Evolutionary conservation across 2,113 vertebrate genomes (phyloP).

Genomic region (Gobiocypris rarus): DNA sequence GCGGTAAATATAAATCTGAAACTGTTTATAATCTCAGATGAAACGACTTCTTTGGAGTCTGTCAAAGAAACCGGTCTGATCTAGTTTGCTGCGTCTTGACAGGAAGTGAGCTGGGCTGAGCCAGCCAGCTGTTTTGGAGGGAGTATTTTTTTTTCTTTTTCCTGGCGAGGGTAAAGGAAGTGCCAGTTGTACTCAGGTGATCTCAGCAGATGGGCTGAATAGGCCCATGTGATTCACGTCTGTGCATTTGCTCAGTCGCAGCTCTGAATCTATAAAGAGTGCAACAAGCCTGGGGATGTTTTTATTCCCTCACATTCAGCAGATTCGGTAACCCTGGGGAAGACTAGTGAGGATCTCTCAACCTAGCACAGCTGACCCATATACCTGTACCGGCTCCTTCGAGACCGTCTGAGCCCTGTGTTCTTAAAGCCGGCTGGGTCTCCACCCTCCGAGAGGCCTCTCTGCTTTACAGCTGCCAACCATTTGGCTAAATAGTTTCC

Average conservation of each 20-base stretch:
- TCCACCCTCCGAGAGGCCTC: not conserved
- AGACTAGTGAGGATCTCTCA: constrained; percentile 2
- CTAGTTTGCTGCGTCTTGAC: not conserved
- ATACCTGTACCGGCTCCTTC: constrained; percentile 19
- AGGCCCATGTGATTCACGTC: constrained; percentile 35
- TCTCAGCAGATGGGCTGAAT: constrained; percentile 47
- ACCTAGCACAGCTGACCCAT: constrained; percentile 42
- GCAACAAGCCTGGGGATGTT: constrained; percentile 48
- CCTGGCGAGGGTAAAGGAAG: constrained; percentile 45
- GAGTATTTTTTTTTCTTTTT: not conserved
- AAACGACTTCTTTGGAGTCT: constrained; percentile 15
- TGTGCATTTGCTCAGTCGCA: not conserved
- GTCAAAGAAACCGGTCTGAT: constrained; percentile 38
- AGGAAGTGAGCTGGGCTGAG: constrained; percentile 40
- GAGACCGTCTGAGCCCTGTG: not conserved
- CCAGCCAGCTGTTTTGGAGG: constrained; percentile 39
- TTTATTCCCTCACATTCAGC: constrained; percentile 33
- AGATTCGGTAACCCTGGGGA: constrained; percentile 20
- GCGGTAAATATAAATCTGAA: not conserved
- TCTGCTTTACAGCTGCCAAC: constrained; percentile 14
- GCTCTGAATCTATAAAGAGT: constrained; percentile 23
- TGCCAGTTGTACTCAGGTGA: constrained; percentile 46
- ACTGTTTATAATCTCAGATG: not conserved
- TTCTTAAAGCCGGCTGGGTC: not conserved
- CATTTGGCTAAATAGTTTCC: constrained; percentile 20